Evolutionary conservation across 2,113 vertebrate genomes (phyloP).

Genomic region (Terrapene triunguis): DNA sequence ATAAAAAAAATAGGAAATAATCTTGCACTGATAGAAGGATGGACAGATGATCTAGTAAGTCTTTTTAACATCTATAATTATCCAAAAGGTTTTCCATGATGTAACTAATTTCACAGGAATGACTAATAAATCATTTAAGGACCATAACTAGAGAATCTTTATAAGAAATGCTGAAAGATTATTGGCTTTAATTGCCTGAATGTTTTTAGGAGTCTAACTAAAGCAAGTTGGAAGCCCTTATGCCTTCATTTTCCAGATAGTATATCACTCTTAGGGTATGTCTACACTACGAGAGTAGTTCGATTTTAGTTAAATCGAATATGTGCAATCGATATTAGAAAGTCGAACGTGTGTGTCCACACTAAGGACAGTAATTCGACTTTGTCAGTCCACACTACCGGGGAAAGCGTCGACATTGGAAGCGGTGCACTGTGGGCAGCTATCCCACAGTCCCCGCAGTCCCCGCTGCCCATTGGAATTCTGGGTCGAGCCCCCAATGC

Average conservation of each 20-base stretch:
- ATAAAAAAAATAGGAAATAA: neutral
- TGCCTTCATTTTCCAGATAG: neutral
- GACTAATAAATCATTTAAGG: constrained; percentile 57
- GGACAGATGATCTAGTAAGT: neutral
- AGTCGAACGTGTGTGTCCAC: too few relatives aligned
- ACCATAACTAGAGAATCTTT: constrained; percentile 49
- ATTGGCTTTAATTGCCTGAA: constrained; percentile 58
- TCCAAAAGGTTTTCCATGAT: constrained; percentile 36
- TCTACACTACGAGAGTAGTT: too few relatives aligned
- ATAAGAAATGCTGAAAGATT: constrained; percentile 58
- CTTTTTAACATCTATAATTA: constrained; percentile 14
- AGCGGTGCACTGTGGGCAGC: too few relatives aligned
- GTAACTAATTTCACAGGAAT: constrained; percentile 56
- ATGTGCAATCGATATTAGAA: too few relatives aligned
- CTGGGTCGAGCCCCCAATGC: too few relatives aligned
- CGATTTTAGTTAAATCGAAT: too few relatives aligned
- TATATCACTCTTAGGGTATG: neutral
- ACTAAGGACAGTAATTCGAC: too few relatives aligned
- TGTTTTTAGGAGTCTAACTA: neutral
- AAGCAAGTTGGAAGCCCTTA: neutral
- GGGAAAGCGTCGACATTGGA: too few relatives aligned
- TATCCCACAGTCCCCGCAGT: too few relatives aligned
- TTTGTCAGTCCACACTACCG: too few relatives aligned
- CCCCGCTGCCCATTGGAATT: too few relatives aligned
- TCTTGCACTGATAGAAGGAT: neutral